Conservation (phyloP, 2,888 invertebrate genomes). For the Lagria hirta region DNA sequence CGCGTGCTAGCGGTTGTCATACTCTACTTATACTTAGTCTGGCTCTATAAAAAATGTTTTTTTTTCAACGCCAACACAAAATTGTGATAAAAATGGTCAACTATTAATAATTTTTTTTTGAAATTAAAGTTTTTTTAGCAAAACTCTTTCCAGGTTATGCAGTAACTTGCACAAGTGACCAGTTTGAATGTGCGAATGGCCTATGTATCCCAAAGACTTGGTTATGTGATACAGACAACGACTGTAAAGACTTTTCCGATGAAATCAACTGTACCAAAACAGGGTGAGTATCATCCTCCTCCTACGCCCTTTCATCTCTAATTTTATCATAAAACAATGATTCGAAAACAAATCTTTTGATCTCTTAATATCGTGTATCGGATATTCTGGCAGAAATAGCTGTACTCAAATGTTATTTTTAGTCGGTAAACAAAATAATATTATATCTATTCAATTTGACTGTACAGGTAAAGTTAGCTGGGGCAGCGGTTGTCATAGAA, state of each 20-base stretch:
- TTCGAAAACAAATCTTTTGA: no score
- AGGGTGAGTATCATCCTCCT: slow-evolving; percentile 57
- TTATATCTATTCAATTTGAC: slow-evolving; percentile 17
- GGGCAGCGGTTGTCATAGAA: slow-evolving; percentile 25
- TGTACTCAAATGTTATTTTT: slow-evolving; percentile 10
- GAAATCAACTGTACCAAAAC: slow-evolving; percentile 72
- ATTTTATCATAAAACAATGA: slow-evolving; percentile 1
- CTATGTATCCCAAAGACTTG: slow-evolving; percentile 74
- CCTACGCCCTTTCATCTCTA: background rate
- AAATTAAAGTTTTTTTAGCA: no score
- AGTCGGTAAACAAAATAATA: slow-evolving; percentile 14
- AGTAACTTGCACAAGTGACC: slow-evolving; percentile 67
- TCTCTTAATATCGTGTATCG: no score
- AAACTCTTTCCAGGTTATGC: slow-evolving; percentile 47
- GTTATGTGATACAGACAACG: slow-evolving; percentile 77
- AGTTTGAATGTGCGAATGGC: slow-evolving; percentile 77
- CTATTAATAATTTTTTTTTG: no score
- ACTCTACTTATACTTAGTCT: no score
- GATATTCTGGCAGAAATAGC: slow-evolving; percentile 2
- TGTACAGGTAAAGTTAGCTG: slow-evolving; percentile 26
- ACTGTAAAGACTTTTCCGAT: slow-evolving; percentile 79
- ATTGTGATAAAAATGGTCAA: no score
- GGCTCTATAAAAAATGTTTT: no score
- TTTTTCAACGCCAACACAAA: no score
- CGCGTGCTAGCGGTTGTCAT: no score